phyloP scores from a whole-genome alignment of 2,797 vertebrate species.

The Cuniculus paca region DNA sequence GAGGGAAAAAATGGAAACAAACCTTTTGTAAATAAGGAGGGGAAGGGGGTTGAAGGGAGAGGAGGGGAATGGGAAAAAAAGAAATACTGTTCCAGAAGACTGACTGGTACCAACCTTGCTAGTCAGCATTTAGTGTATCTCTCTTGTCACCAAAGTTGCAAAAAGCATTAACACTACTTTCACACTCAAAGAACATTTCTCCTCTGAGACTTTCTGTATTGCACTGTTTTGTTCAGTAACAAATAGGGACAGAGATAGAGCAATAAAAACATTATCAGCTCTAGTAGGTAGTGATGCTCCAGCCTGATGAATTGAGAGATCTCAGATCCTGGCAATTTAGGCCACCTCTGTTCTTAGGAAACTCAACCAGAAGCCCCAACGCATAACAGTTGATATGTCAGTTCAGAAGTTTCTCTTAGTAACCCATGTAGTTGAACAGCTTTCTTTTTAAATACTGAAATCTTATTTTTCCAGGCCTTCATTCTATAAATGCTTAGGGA shows the following conservation, averaged over 20 bases:
- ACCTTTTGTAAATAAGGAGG: too few relatives aligned
- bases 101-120: not conserved
- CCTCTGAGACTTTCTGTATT: slow-evolving; percentile 9
- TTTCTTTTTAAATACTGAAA: slow-evolving; percentile 8
- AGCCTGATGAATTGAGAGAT: not conserved
- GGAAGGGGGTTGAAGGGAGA: too few relatives aligned
- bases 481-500: not conserved
- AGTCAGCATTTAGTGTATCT: not conserved
- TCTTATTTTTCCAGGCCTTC: slow-evolving; percentile 12
- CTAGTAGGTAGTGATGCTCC: not conserved
- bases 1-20: not conserved
- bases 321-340: not conserved
- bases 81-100: not conserved
- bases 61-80: too few relatives aligned
- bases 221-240: not conserved
- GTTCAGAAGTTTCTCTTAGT: not conserved
- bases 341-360: not conserved
- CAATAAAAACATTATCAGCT: not conserved
- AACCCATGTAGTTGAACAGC: not conserved
- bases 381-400: not conserved
- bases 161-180: not conserved
- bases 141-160: not conserved
- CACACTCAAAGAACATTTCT: not conserved
- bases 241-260: not conserved
- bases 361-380: not conserved